Percentiles rank a stretch among this genome's conserved stretches.
Evolutionary conservation across 2,888 invertebrate species (phyloP).

Genomic region (Caenorhabditis sinica): DNA sequence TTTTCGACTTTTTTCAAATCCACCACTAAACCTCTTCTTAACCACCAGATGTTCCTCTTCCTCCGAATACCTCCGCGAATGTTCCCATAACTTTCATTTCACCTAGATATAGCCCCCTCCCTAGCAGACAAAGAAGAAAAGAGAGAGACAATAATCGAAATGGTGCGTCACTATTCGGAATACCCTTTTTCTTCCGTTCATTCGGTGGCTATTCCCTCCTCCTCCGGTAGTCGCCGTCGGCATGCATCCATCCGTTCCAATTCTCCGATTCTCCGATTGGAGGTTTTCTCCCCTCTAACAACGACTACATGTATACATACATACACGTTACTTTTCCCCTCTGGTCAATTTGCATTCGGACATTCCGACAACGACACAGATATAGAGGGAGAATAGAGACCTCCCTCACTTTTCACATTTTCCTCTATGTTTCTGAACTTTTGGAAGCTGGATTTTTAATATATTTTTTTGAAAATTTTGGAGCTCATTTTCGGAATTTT

Average conservation of each 20-base stretch:
- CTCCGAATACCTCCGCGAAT: not conserved
- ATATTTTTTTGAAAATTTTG: not conserved
- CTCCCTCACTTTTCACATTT: not conserved
- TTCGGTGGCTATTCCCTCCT: slow-evolving; percentile 19
- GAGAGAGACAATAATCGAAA: slow-evolving; percentile 53
- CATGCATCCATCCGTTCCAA: slow-evolving; percentile 50
- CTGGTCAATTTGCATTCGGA: slow-evolving; percentile 18
- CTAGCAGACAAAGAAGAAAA: not conserved
- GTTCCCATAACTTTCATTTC: slow-evolving; percentile 23
- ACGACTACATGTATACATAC: not conserved
- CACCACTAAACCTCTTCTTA: not conserved
- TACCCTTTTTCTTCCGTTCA: not conserved
- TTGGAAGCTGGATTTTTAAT: not conserved
- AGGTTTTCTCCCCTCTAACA: not conserved
- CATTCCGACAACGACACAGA: not conserved
- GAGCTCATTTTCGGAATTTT: too few relatives aligned
- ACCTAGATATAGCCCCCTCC: slow-evolving; percentile 1
- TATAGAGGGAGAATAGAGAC: not conserved
- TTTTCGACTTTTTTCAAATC: not conserved
- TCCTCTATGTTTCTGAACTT: not conserved
- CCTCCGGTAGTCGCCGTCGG: slow-evolving; percentile 8
- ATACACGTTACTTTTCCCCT: slow-evolving; percentile 23
- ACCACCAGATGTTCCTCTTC: too few relatives aligned
- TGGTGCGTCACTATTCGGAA: slow-evolving; percentile 7
- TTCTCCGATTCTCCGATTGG: not conserved